Evolutionary conservation across 2,797 vertebrate species (phyloP).

Genomic region (Apodemus agrarius): DNA sequence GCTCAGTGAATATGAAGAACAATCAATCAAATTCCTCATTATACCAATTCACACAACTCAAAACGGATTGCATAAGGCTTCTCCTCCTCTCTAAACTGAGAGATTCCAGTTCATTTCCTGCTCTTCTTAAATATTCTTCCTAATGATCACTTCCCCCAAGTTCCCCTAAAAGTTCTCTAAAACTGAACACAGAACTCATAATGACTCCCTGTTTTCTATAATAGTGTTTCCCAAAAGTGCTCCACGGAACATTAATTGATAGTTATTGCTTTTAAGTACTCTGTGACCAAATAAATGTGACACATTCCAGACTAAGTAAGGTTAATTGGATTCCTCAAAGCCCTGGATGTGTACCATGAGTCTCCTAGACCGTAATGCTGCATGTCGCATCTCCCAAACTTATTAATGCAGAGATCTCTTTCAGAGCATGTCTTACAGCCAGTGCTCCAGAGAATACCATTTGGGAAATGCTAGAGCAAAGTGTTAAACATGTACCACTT

Average conservation of each 20-base stretch:
- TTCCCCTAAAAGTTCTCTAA: conserved; percentile 60
- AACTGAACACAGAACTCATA: conserved; percentile 56
- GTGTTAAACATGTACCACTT: background rate
- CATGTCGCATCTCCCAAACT: background rate
- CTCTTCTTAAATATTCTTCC: conserved; percentile 60
- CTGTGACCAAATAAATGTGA: conserved; percentile 52
- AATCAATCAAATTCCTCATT: conserved; percentile 75
- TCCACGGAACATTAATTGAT: conserved; percentile 58
- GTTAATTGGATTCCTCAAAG: conserved; percentile 48
- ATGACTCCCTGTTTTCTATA: conserved; percentile 53
- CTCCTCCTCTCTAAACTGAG: conserved; percentile 48
- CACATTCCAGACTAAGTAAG: conserved; percentile 40
- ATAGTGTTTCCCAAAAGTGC: conserved; percentile 31
- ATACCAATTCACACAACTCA: conserved; percentile 68
- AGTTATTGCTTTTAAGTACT: conserved; percentile 38
- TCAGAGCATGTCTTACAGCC: background rate
- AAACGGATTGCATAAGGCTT: conserved; percentile 44
- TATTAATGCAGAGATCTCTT: conserved; percentile 4
- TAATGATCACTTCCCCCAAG: conserved; percentile 54
- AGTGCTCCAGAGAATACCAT: conserved; percentile 11
- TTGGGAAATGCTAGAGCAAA: background rate
- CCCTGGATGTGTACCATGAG: background rate
- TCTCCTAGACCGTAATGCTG: background rate
- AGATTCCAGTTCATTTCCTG: conserved; percentile 67
- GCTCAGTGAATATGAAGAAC: conserved; percentile 63